Percentiles rank a stretch among this genome's conserved stretches.
Evolutionary conservation across 2,888 invertebrate genomes (phyloP).

Genomic region (Mimas tiliae): DNA sequence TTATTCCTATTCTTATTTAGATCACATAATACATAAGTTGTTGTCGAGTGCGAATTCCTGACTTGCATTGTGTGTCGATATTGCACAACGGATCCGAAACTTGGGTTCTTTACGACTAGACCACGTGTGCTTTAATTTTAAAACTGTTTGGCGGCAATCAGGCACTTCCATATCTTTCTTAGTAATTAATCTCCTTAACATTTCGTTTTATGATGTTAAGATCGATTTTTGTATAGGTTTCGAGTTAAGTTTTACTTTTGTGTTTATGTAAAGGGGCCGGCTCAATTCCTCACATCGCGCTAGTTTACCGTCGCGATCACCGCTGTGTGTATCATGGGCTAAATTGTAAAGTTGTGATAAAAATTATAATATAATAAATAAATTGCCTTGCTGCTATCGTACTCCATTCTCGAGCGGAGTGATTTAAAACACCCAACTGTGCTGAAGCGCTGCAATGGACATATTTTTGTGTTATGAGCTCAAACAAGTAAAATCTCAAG

Average conservation of each 20-base stretch:
- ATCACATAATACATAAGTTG: too few species aligned
- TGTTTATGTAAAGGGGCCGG: slow-evolving; percentile 68
- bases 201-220: slow-evolving; percentile 44
- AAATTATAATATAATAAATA: slow-evolving; percentile 39
- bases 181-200: slow-evolving; percentile 57
- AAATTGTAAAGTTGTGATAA: slow-evolving; percentile 55
- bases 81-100: slow-evolving; percentile 23
- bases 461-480: background rate
- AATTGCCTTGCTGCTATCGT: slow-evolving; percentile 43
- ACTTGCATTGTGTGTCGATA: background rate
- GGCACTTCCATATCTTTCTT: slow-evolving; percentile 55
- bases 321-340: slow-evolving; percentile 21
- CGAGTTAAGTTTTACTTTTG: slow-evolving; percentile 71
- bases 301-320: slow-evolving; percentile 1
- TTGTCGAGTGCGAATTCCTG: background rate
- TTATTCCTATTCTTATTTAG: too few species aligned
- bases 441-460: background rate
- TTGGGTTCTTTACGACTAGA: slow-evolving; percentile 32
- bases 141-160: slow-evolving; percentile 45
- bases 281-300: slow-evolving; percentile 72
- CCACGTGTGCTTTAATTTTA: slow-evolving; percentile 43
- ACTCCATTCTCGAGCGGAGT: slow-evolving; percentile 31
- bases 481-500: background rate
- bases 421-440: background rate
- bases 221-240: slow-evolving; percentile 70